Evolutionary conservation across 2,888 invertebrate genomes (phyloP).

Genomic region (Agelastica alni): DNA sequence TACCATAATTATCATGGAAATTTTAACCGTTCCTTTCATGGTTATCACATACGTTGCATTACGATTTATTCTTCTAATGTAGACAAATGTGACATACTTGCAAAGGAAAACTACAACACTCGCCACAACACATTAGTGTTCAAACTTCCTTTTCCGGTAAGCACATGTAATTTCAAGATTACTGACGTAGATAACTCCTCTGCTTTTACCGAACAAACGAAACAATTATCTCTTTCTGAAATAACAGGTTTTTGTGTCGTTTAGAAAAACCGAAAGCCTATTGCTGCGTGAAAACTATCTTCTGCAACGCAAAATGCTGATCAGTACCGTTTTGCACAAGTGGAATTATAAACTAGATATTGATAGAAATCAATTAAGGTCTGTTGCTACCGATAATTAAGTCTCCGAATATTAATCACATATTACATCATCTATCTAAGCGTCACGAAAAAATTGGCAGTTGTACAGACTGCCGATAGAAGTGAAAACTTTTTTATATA

Average conservation of each 20-base stretch:
- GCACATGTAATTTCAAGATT: slow-evolving; percentile 18
- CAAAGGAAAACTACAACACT: slow-evolving; percentile 14
- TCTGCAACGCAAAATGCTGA: too few species aligned
- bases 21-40: slow-evolving; percentile 12
- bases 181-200: slow-evolving; percentile 15
- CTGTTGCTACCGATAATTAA: too few species aligned
- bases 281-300: slow-evolving; percentile 9
- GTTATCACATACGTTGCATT: slow-evolving; percentile 3
- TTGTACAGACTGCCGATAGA: too few species aligned
- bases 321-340: too few species aligned
- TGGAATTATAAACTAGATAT: too few species aligned
- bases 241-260: slow-evolving; percentile 9
- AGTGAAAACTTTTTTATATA: too few species aligned
- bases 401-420: too few species aligned
- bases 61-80: neutral
- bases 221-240: slow-evolving; percentile 12
- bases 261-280: slow-evolving; percentile 7
- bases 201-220: too few species aligned
- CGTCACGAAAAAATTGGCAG: too few species aligned
- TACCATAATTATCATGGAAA: slow-evolving; percentile 14
- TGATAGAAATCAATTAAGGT: too few species aligned
- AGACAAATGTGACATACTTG: slow-evolving; percentile 28
- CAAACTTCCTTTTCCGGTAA: slow-evolving; percentile 27
- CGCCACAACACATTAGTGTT: slow-evolving; percentile 20
- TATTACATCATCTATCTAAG: too few species aligned